Evolutionary conservation across 1,140 invertebrate species (phyloP).

Genomic region (Lethrus apterus): DNA sequence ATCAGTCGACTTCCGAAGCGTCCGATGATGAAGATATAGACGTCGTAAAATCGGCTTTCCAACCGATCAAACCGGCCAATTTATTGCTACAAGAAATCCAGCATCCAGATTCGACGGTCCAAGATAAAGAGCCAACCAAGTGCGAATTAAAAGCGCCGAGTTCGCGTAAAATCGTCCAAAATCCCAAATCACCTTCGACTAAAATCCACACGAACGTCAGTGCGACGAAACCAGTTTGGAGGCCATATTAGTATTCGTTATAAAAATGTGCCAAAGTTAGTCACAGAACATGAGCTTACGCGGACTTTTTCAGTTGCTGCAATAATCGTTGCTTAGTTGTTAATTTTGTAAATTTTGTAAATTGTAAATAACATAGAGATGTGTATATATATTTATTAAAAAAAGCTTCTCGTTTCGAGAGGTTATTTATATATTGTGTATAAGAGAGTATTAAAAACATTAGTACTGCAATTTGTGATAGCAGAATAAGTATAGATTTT

Average conservation of each 20-base stretch:
- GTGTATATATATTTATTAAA: conserved; percentile 16
- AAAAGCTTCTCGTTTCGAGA: conserved; percentile 12
- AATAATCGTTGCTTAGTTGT: conserved; percentile 15
- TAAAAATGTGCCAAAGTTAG: too few species aligned
- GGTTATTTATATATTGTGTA: conserved; percentile 6
- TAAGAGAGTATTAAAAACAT: conserved; percentile 9
- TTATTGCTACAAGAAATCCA: conserved; percentile 40
- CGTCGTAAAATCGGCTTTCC: conserved; percentile 68
- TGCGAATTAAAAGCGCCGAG: conserved; percentile 56
- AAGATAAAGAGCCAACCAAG: conserved; percentile 40
- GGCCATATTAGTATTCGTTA: conserved; percentile 54
- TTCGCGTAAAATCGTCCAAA: conserved; percentile 41
- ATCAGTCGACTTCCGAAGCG: conserved; percentile 47
- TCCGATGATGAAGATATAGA: conserved; percentile 61
- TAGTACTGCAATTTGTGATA: conserved; percentile 41
- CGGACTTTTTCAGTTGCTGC: not conserved
- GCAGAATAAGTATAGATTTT: conserved; percentile 35
- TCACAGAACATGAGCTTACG: not conserved
- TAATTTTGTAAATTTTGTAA: conserved; percentile 18
- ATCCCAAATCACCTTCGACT: conserved; percentile 46
- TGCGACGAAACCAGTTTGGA: conserved; percentile 62
- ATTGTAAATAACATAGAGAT: conserved; percentile 18
- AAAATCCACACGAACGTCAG: conserved; percentile 49
- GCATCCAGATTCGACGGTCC: conserved; percentile 52
- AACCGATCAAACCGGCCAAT: conserved; percentile 49